phyloP scores from a whole-genome alignment of 2,888 invertebrate species.

The Ceraclea dissimilis region DNA sequence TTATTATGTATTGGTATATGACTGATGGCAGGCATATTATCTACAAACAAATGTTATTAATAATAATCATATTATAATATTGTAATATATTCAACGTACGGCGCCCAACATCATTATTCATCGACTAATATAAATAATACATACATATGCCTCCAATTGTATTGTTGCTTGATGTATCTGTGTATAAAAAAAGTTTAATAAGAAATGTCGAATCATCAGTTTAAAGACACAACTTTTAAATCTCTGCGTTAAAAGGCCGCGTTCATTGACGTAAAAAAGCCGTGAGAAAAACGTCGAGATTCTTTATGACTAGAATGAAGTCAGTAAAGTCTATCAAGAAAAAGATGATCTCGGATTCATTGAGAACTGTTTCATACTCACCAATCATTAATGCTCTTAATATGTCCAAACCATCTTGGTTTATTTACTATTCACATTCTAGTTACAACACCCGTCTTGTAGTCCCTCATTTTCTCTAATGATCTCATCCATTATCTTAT shows the following conservation, averaged over 20 bases:
- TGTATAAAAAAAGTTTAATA: not conserved
- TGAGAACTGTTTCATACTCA: too few relatives aligned
- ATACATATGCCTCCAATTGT: not conserved
- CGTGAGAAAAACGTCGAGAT: not conserved
- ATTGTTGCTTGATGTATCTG: not conserved
- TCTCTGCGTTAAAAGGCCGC: too few relatives aligned
- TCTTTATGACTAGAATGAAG: not conserved
- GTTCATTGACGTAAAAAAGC: too few relatives aligned
- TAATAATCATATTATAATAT: too few relatives aligned
- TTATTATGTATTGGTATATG: not conserved
- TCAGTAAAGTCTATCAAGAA: too few relatives aligned
- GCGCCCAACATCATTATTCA: not conserved
- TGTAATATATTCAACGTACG: not conserved
- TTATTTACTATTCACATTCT: too few relatives aligned
- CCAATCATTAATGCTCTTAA: too few relatives aligned
- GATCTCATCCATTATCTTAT: too few relatives aligned
- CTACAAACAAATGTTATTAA: not conserved
- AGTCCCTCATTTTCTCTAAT: too few relatives aligned
- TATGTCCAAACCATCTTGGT: too few relatives aligned
- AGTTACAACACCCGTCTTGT: too few relatives aligned
- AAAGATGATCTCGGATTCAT: too few relatives aligned
- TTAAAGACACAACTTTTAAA: not conserved
- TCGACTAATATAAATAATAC: not conserved
- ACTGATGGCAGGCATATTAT: not conserved
- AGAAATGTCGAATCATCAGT: slow-evolving; percentile 6